Percentiles rank a stretch among this genome's conserved stretches.
Conservation (phyloP, 2,888 invertebrate genomes). For the Volucella bombylans region DNA sequence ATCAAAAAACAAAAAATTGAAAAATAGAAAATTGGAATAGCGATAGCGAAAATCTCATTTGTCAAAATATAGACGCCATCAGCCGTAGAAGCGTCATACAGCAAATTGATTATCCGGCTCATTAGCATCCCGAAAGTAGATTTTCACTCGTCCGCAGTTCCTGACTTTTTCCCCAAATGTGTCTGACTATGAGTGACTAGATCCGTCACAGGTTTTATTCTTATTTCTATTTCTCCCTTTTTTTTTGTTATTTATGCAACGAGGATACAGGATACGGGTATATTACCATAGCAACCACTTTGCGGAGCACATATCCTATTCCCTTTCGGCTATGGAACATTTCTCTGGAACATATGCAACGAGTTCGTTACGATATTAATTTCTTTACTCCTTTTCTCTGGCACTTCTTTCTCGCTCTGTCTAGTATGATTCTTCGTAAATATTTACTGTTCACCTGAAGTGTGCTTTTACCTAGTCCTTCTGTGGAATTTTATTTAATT, state of each 20-base stretch:
- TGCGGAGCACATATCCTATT: background rate
- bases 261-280: background rate
- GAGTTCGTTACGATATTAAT: conserved; percentile 39
- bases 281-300: conserved; percentile 36
- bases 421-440: conserved; percentile 32
- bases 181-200: conserved; percentile 19
- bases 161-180: background rate
- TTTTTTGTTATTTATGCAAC: conserved; percentile 1
- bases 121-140: conserved; percentile 25
- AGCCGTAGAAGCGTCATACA: background rate
- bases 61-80: background rate
- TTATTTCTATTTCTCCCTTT: background rate
- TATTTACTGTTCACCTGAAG: conserved; percentile 65
- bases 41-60: no score
- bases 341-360: conserved; percentile 45
- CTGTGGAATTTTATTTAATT: conserved; percentile 6
- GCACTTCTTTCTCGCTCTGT: conserved; percentile 24
- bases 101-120: conserved; percentile 43
- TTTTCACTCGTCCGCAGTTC: conserved; percentile 9
- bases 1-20: no score
- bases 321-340: conserved; percentile 8
- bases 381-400: background rate
- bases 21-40: no score
- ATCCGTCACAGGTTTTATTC: conserved; percentile 7
- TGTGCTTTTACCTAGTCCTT: conserved; percentile 11